Evolutionary conservation across 1,140 invertebrate genomes (phyloP), one percentile per base, ranked within the genome.

Genomic region (Pentalonia nigronervosa): DNA sequence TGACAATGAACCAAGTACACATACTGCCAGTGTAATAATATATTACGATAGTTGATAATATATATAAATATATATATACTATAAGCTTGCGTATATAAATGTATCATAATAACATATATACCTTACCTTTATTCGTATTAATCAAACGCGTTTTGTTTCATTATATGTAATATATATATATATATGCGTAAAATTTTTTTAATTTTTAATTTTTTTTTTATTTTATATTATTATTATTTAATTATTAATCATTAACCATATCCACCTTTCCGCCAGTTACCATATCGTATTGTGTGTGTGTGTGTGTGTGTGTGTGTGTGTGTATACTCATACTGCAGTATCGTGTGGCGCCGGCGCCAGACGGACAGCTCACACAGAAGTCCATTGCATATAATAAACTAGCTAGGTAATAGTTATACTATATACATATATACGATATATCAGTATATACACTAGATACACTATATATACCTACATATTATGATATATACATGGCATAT

Each of bases 311-410:
- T 9, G 21, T 9, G 20, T 25, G 30, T 67, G 7, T 23, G 36
- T 45, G 50, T 50, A 76, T 30, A 76, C 60, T 41, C 41, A 41
- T 4, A 41, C 41, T 41, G 30, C 60, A 67, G 89, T 90, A 91
- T 81, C 76, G 90, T 81, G 90, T 91, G 76, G 91, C 91, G 91
- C 76, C 76, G 91, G 81, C 91, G 91, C 91, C 91, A 93, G 91
- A 93, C 91, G 91, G 41, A 47, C 81, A 86, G 48, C 36, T n/a
- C 53, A 23, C 53, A 92, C 91, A 84, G 47, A 84, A 93, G 67
- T 93, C 81, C 81, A 34, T 86, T 34, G 81, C 81, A 86, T 93
- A 48, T 53, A 53, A 53, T 50, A 50, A 92, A 81, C 47, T 25
- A 60, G 30, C 30, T 67, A 41, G 50, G 30, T 89, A 90, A 36